A percentile compares a stretch with the other conserved stretches of the same genome.
Evolutionary conservation across 1,140 invertebrate genomes (phyloP).

Genomic region (Mercenaria mercenaria): DNA sequence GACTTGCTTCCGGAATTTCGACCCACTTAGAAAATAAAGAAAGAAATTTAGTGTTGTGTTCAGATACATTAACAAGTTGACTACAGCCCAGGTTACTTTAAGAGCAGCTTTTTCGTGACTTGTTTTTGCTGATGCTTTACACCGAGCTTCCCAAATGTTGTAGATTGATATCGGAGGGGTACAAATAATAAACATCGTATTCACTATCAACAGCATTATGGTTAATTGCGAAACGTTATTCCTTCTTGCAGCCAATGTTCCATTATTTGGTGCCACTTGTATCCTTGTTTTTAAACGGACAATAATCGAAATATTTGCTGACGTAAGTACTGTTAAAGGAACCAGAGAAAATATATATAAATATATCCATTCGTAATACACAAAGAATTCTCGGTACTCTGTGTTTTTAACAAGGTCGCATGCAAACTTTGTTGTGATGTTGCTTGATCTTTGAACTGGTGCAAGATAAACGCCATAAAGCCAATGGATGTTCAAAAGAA

Average conservation of each 20-base stretch:
- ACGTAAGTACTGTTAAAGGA: background rate
- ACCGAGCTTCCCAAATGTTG: background rate
- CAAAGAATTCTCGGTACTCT: background rate
- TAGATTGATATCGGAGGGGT: conserved; percentile 9
- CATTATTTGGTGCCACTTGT: background rate
- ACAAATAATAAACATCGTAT: conserved; percentile 39
- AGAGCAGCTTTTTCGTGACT: background rate
- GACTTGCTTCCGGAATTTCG: conserved; percentile 17
- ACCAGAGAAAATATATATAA: conserved; percentile 17
- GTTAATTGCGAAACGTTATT: conserved; percentile 20
- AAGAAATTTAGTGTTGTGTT: conserved; percentile 33
- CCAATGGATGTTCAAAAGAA: conserved; percentile 37
- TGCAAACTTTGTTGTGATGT: background rate
- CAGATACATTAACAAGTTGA: conserved; percentile 36
- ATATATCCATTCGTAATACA: background rate
- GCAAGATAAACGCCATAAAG: background rate
- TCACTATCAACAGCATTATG: conserved; percentile 5
- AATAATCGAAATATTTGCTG: conserved; percentile 33
- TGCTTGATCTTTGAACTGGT: background rate
- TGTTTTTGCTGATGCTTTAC: background rate
- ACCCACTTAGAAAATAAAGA: conserved; percentile 18
- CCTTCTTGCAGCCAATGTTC: background rate
- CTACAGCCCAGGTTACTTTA: conserved; percentile 29
- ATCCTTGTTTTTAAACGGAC: background rate
- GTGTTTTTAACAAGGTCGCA: background rate